Conservation (phyloP, 1,140 invertebrate genomes). For the Mercenaria mercenaria region DNA sequence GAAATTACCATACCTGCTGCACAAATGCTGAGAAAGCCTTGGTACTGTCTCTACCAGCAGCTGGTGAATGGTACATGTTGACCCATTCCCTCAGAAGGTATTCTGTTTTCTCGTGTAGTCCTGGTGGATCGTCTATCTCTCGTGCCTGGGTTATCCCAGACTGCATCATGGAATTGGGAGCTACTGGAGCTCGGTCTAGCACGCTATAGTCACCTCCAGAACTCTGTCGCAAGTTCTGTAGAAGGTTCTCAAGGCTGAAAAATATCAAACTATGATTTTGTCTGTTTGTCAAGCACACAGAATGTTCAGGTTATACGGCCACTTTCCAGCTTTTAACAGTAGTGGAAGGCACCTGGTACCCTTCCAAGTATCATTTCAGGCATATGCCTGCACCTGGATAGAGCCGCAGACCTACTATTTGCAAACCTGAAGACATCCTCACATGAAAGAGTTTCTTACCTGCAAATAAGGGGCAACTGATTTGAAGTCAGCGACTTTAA, state of each 20-base stretch:
- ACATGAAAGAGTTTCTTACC: too few relatives aligned
- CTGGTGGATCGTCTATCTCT: slow-evolving; percentile 97
- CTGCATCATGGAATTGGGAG: slow-evolving; percentile 94
- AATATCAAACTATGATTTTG: background rate
- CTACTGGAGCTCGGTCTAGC: slow-evolving; percentile 76
- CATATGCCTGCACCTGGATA: too few relatives aligned
- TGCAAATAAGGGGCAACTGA: too few relatives aligned
- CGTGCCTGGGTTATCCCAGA: slow-evolving; percentile 94
- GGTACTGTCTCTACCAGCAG: slow-evolving; percentile 93
- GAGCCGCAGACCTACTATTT: too few relatives aligned
- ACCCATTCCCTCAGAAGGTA: slow-evolving; percentile 98
- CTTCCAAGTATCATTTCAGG: too few relatives aligned
- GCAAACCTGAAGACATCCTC: too few relatives aligned
- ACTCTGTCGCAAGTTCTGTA: slow-evolving; percentile 81
- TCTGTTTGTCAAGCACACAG: too few relatives aligned
- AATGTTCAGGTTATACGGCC: too few relatives aligned
- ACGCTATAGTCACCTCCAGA: slow-evolving; percentile 68
- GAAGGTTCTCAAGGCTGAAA: slow-evolving; percentile 83
- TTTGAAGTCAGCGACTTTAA: too few relatives aligned
- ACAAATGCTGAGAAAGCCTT: slow-evolving; percentile 98
- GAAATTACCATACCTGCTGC: slow-evolving; percentile 89
- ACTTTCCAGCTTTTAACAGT: too few relatives aligned
- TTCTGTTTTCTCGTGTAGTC: slow-evolving; percentile 98
- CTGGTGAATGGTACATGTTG: slow-evolving; percentile 93
- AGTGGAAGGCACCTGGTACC: too few relatives aligned